These are phyloP conservation scores for Phorcus lineatus DNA, from an alignment of 2,888 invertebrate genomes.

Conservation along the genomic window DNA sequence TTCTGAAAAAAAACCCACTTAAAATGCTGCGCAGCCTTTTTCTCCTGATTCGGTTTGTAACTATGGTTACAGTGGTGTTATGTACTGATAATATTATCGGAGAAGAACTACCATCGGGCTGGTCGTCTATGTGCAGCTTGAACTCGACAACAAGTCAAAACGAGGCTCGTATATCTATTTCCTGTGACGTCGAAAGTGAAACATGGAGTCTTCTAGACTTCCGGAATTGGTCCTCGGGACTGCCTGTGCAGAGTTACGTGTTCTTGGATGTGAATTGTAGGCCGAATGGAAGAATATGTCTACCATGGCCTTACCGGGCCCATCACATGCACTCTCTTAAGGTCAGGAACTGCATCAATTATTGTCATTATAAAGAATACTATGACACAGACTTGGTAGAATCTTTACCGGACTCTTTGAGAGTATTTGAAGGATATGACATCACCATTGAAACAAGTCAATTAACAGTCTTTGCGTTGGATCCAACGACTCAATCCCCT, in stretches of 20 bases:
- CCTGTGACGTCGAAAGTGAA: background rate
- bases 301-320: conserved; percentile 44
- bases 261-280: conserved; percentile 39
- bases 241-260: background rate
- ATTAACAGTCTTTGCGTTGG: background rate
- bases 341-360: conserved; percentile 37
- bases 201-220: background rate
- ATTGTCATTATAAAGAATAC: conserved; percentile 35
- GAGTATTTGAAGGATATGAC: background rate
- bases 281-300: conserved; percentile 17
- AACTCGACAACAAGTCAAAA: background rate
- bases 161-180: background rate
- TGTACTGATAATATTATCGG: too few species aligned
- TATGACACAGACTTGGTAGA: conserved; percentile 16
- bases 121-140: background rate
- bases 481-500: background rate
- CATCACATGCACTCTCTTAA: conserved; percentile 38
- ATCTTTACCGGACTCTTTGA: background rate
- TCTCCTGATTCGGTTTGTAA: too few species aligned
- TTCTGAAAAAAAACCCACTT: too few species aligned
- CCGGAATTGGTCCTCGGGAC: background rate
- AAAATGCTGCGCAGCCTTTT: too few species aligned
- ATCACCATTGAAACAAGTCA: background rate
- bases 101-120: background rate
- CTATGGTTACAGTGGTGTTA: too few species aligned